Evolutionary conservation across 2,888 invertebrate genomes (phyloP), one percentile per base, ranked within the genome.

Genomic region (Rutpela maculata): DNA sequence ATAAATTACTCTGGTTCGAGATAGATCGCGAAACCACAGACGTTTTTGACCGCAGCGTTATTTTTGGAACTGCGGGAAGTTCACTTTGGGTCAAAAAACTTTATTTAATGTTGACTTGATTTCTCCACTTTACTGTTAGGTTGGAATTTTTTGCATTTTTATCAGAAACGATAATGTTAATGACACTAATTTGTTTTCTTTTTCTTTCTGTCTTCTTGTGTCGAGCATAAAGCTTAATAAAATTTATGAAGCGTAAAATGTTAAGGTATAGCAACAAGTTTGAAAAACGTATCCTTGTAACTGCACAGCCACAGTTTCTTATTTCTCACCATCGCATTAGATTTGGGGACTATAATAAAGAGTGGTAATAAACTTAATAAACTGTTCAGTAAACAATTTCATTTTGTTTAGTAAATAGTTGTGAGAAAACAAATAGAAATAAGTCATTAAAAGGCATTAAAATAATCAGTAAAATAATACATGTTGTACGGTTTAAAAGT

Each of bases 1-100:
- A 77, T 77, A 74, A 77, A 77, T 77, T 63, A 38, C 60, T 55
- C n/a, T 10, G 56, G 38, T 59, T 18, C 10, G 59, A 59, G 19
- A 35, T 59, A 22, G 15, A 59, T 59, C 4, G 11, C 9, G 2
- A 69, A 22, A 57, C 69, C 57, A 15, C 35, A 38, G 59, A 59
- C 60, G 43, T n/a, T 59, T 59, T 43, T 57, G 11, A 67, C 22
- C 55, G 50, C 22, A 11, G 1, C 15, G 59, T 31, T 59, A 69
- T 35, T 69, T 69, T 69, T 59, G 59, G 69, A 57, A 18, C 35
- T 18, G 18, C 11, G 38, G 35, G 26, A 38, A 69, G 69, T 57
- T 59, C 59, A 69, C 12, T 35, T 26, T 38, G 35, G 69, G 69
- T 69, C 69, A 69, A 59, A 19, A 57, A 56, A 68, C 35, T 35